Evolutionary conservation across 2,113 vertebrate genomes (phyloP).

Genomic region (Pachyramphus minor): DNA sequence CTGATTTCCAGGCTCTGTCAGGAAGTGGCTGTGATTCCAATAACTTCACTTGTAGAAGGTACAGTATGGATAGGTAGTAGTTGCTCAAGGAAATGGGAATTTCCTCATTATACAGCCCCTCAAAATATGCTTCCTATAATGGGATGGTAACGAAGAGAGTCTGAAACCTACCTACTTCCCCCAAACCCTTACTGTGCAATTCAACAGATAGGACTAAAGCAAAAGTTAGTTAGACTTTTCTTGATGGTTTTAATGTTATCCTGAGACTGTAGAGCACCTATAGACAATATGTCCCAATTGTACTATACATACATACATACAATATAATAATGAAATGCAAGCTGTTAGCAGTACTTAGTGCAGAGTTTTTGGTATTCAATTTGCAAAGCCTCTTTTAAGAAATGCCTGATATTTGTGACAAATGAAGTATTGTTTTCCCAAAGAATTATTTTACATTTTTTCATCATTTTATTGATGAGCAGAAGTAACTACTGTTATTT

Average conservation of each 20-base stretch:
- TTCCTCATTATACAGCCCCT: background rate
- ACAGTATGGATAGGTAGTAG: background rate
- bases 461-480: background rate
- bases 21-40: background rate
- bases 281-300: background rate
- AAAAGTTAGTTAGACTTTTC: background rate
- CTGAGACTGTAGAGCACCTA: background rate
- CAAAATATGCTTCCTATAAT: background rate
- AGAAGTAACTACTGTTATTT: background rate
- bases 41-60: background rate
- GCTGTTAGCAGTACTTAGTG: background rate
- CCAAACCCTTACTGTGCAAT: background rate
- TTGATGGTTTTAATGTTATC: background rate
- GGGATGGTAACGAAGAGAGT: background rate
- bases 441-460: background rate
- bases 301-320: background rate
- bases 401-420: background rate
- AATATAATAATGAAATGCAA: background rate
- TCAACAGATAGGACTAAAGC: background rate
- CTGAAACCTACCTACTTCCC: background rate
- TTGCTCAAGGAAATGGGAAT: background rate
- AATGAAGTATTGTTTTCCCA: background rate
- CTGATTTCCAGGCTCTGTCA: background rate
- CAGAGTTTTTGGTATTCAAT: background rate
- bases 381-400: background rate